A percentile compares a stretch with the other conserved stretches of the same genome.
Conservation (phyloP, 2,797 vertebrate genomes). For the Gobio occitaniae region DNA sequence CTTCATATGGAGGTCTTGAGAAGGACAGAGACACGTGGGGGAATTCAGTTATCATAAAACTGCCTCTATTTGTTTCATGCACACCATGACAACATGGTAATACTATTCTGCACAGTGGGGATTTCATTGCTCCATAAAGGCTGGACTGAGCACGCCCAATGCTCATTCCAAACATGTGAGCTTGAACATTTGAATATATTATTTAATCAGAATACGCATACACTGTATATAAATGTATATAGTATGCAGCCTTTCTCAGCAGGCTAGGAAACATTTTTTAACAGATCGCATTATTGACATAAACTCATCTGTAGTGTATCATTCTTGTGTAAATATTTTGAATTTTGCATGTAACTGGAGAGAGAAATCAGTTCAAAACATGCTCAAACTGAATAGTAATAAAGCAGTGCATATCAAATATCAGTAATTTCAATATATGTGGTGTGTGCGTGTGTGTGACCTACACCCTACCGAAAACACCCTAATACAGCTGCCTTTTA, state of each 20-base stretch:
- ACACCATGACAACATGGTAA: slow-evolving; percentile 50
- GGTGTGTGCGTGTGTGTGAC: slow-evolving; percentile 18
- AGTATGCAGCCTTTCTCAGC: not conserved
- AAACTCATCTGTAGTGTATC: not conserved
- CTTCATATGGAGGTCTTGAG: slow-evolving; percentile 31
- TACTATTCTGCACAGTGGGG: slow-evolving; percentile 45
- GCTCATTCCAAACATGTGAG: slow-evolving; percentile 17
- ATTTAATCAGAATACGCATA: slow-evolving; percentile 13
- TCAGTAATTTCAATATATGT: slow-evolving; percentile 15
- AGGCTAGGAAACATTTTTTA: not conserved
- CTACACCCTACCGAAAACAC: slow-evolving; percentile 48
- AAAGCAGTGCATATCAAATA: slow-evolving; percentile 16
- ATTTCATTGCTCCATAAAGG: slow-evolving; percentile 38
- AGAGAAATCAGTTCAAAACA: not conserved
- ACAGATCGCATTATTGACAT: not conserved
- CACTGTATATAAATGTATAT: not conserved
- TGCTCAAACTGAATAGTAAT: not conserved
- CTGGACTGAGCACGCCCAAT: slow-evolving; percentile 28
- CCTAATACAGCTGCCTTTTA: slow-evolving; percentile 54
- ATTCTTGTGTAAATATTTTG: not conserved
- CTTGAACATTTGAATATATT: slow-evolving; percentile 8
- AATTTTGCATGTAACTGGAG: not conserved
- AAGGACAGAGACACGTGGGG: not conserved
- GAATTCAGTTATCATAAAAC: slow-evolving; percentile 36
- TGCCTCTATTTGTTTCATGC: slow-evolving; percentile 55